Evolutionary conservation across 2,888 invertebrate genomes (phyloP).

Genomic region (Thymelicus lineola): DNA sequence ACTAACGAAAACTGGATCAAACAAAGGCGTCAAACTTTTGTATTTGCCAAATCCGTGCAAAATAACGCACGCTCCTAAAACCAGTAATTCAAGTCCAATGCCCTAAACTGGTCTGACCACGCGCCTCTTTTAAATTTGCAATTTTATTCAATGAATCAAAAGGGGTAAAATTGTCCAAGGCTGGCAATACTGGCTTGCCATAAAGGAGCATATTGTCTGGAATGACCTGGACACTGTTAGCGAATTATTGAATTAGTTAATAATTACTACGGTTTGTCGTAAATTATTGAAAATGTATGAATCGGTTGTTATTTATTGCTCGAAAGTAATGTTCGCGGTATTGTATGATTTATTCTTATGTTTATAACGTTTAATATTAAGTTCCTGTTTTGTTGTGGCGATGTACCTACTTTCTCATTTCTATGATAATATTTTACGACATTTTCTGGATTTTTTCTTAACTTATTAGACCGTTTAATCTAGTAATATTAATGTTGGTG

Average conservation of each 20-base stretch:
- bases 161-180: constrained; percentile 49
- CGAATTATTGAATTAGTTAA: constrained; percentile 77
- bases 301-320: constrained; percentile 44
- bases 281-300: constrained; percentile 52
- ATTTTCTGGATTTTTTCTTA: no score
- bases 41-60: constrained; percentile 75
- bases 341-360: constrained; percentile 8
- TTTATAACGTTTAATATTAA: not conserved
- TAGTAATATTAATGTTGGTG: no score
- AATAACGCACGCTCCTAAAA: constrained; percentile 61
- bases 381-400: not conserved
- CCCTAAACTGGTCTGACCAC: constrained; percentile 69
- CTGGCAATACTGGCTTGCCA: constrained; percentile 61
- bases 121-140: constrained; percentile 75
- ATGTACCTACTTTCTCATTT: no score
- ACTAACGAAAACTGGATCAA: constrained; percentile 63
- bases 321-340: constrained; percentile 20
- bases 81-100: constrained; percentile 72
- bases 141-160: constrained; percentile 49
- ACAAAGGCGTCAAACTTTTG: constrained; percentile 68
- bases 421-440: no score
- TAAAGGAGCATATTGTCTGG: constrained; percentile 66
- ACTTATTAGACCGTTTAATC: no score
- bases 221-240: constrained; percentile 73
- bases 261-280: constrained; percentile 66